phyloP scores from a whole-genome alignment of 2,797 vertebrate species.

The Enteromius argenteus region DNA sequence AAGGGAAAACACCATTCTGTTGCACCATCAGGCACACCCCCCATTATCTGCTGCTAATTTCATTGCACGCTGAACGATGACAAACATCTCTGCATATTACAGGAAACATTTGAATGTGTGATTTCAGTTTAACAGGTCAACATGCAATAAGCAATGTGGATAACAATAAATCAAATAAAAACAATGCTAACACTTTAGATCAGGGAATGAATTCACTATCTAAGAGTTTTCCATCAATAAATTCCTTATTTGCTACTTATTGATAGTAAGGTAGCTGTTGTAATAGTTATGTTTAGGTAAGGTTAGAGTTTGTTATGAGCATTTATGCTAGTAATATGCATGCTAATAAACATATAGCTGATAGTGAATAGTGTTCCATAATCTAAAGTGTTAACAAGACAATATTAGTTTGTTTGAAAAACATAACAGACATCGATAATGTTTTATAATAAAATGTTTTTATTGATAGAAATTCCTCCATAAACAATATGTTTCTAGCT shows the following conservation, averaged over 20 bases:
- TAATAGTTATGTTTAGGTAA: neutral
- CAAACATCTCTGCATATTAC: neutral
- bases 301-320: neutral
- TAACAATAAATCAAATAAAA: neutral
- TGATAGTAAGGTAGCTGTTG: neutral
- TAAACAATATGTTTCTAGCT: slow-evolving; percentile 2
- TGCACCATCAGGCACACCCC: neutral
- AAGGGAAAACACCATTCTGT: slow-evolving; percentile 38
- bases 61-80: neutral
- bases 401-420: neutral
- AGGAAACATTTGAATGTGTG: neutral
- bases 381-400: neutral
- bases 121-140: neutral
- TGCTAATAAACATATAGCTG: neutral
- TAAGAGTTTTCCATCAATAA: neutral
- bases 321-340: neutral
- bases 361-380: neutral
- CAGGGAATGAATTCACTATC: neutral
- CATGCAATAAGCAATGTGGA: neutral
- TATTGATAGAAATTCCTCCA: neutral
- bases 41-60: slow-evolving; percentile 9
- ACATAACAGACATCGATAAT: neutral
- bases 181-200: neutral
- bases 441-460: neutral
- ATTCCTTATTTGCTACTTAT: neutral